phyloP scores from a whole-genome alignment of 2,797 vertebrate genomes.

The Avahi laniger region DNA sequence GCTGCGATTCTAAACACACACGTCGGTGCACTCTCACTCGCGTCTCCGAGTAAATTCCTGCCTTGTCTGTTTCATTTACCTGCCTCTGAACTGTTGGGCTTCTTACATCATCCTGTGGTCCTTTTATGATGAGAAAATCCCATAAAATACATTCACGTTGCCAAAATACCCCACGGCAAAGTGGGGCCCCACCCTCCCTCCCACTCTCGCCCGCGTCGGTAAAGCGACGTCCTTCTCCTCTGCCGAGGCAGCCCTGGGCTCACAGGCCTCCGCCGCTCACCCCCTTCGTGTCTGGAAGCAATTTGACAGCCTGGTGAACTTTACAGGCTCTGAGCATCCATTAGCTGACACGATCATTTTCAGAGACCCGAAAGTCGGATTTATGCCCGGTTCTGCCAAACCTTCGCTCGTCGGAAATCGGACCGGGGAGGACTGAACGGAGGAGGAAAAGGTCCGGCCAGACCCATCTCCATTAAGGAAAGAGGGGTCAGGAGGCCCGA shows the following conservation, averaged over 20 bases:
- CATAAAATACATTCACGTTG: neutral
- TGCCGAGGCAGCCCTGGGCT: neutral
- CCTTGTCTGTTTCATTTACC: neutral
- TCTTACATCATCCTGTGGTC: neutral
- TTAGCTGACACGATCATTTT: conserved; percentile 40
- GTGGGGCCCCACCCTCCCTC: neutral
- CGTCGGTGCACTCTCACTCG: rapidly evolving
- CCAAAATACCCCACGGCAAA: neutral
- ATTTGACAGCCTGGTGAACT: neutral
- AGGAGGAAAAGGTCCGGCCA: neutral
- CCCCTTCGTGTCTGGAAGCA: conserved; percentile 15
- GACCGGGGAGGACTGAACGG: neutral
- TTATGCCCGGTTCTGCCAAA: neutral
- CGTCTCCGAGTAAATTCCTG: neutral
- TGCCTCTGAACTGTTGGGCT: neutral
- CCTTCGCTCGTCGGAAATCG: neutral
- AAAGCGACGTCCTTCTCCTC: neutral
- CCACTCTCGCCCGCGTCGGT: rapidly evolving
- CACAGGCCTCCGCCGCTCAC: rapidly evolving
- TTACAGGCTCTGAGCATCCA: conserved; percentile 35
- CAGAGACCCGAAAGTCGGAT: conserved; percentile 15
- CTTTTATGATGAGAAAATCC: neutral
- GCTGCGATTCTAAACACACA: rapidly evolving
- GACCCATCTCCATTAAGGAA: neutral
- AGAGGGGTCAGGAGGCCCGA: neutral